Conservation (phyloP, 2,113 vertebrate species). For the Cinclus mexicanus region DNA sequence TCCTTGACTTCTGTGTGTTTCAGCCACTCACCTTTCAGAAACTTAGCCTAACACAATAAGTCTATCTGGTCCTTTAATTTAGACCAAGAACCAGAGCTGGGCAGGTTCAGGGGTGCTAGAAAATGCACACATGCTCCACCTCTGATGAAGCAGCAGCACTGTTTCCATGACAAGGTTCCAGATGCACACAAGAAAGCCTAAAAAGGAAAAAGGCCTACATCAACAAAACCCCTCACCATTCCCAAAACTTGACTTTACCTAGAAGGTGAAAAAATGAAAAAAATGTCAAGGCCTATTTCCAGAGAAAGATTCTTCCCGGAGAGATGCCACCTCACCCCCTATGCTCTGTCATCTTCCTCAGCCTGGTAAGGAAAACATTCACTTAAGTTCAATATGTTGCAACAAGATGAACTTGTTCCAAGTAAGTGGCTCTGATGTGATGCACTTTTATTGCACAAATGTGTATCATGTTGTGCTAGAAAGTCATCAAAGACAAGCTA, state of each 20-base stretch:
- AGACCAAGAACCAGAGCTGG: background rate
- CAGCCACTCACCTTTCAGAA: background rate
- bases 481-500: background rate
- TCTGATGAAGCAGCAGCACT: background rate
- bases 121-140: background rate
- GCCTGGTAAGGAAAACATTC: background rate
- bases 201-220: accelerated
- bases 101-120: background rate
- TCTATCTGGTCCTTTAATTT: background rate
- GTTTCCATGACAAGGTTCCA: background rate
- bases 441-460: background rate
- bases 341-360: background rate
- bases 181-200: background rate
- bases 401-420: background rate
- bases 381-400: accelerated
- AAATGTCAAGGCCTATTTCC: background rate
- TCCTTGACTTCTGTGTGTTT: background rate
- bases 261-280: background rate
- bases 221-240: background rate
- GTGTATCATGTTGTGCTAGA: background rate
- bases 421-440: accelerated
- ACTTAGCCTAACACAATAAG: background rate
- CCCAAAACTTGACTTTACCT: background rate
- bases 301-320: background rate
- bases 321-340: accelerated